Percentiles rank a stretch among this genome's conserved stretches.
Conservation (phyloP, 2,113 vertebrate genomes). For the Rhipidura dahli region DNA sequence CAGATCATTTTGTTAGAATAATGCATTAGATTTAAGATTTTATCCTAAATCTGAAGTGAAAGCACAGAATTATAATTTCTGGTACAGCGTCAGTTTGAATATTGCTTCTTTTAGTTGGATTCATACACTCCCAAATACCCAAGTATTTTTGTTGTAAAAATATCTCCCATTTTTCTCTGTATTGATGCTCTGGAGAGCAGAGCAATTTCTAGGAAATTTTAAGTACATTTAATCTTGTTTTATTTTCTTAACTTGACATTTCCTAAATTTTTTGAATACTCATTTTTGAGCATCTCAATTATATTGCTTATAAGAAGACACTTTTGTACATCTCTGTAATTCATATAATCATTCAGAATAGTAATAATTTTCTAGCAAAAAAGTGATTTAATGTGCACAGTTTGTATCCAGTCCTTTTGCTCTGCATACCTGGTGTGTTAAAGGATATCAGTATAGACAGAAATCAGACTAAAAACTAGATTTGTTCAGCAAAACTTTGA, state of each 20-base stretch:
- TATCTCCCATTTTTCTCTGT: background rate
- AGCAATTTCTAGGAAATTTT: background rate
- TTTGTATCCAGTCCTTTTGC: background rate
- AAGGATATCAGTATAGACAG: background rate
- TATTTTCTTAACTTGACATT: background rate
- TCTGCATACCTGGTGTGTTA: background rate
- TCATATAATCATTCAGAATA: background rate
- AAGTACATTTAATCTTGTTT: background rate
- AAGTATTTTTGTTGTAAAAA: background rate
- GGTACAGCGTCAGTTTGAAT: background rate
- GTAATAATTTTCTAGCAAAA: background rate
- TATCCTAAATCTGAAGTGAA: background rate
- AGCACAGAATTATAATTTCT: background rate
- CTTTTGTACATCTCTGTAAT: background rate
- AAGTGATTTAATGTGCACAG: background rate
- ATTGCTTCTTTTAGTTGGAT: background rate
- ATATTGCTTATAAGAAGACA: background rate
- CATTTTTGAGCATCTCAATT: background rate
- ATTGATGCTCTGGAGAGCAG: background rate
- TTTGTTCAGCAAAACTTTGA: constrained; percentile 10
- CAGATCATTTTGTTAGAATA: background rate
- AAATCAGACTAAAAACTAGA: background rate
- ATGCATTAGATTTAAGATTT: background rate
- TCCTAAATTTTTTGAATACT: background rate
- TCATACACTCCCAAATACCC: background rate